Conservation (phyloP, 2,888 invertebrate genomes). For the Keiferia lycopersicella region DNA sequence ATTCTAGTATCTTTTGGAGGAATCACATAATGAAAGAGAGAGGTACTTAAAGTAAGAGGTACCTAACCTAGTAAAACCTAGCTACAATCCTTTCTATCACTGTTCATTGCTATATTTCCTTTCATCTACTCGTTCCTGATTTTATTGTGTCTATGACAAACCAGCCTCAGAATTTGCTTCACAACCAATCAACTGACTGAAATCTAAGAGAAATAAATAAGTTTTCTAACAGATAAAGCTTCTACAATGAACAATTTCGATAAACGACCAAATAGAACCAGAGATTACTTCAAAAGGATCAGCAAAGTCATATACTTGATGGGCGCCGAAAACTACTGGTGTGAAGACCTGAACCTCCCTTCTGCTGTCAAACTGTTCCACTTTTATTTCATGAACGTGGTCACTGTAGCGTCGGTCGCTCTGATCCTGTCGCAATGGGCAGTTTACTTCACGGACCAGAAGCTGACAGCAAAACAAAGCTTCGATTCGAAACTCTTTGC, state of each 20-base stretch:
- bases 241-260: not conserved
- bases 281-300: conserved; percentile 10
- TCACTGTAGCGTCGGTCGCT: not conserved
- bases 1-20: too few species aligned
- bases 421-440: conserved; percentile 31
- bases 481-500: conserved; percentile 30
- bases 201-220: not conserved
- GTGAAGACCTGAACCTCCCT: conserved; percentile 17
- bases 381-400: conserved; percentile 6
- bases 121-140: too few species aligned
- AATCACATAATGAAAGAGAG: too few species aligned
- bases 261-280: conserved; percentile 12
- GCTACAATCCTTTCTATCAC: too few species aligned
- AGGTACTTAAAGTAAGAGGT: too few species aligned
- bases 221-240: not conserved
- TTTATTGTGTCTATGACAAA: too few species aligned
- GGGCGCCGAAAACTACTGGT: conserved; percentile 23
- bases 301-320: not conserved
- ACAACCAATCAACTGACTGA: too few species aligned
- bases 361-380: conserved; percentile 22
- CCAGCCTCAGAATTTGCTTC: too few species aligned
- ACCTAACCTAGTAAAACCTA: too few species aligned
- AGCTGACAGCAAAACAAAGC: conserved; percentile 38
- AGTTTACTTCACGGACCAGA: conserved; percentile 39
- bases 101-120: too few species aligned